Percentiles rank a stretch among this genome's conserved stretches.
Evolutionary conservation across 2,888 invertebrate species (phyloP).

Genomic region (Polyploca ridens): DNA sequence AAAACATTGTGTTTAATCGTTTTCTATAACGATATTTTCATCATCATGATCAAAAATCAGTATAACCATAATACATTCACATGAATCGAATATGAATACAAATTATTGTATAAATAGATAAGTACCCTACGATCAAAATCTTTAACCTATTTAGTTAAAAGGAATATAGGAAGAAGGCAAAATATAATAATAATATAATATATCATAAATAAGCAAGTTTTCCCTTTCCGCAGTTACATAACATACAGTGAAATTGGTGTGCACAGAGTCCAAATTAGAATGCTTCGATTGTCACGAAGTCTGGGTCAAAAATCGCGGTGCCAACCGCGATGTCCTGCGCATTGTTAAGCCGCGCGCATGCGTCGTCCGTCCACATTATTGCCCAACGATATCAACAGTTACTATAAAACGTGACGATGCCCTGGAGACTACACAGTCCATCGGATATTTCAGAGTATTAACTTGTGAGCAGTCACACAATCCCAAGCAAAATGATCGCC

Average conservation of each 20-base stretch:
- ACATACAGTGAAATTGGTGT: constrained; percentile 72
- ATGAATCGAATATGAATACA: no score
- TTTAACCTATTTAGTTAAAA: no score
- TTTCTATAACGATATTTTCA: no score
- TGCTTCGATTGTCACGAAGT: constrained; percentile 66
- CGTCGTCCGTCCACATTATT: constrained; percentile 54
- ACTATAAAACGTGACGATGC: constrained; percentile 74
- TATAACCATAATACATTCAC: no score
- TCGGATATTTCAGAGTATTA: constrained; percentile 54
- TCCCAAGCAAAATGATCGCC: constrained; percentile 80
- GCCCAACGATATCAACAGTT: constrained; percentile 66
- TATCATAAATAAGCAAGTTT: constrained; percentile 29
- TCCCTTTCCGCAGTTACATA: constrained; percentile 68
- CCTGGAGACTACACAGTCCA: constrained; percentile 74
- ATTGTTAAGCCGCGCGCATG: constrained; percentile 58
- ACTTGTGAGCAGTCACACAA: constrained; percentile 77
- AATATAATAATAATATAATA: no score
- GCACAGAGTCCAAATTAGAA: constrained; percentile 77
- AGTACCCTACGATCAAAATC: no score
- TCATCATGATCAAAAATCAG: no score
- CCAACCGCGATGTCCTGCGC: constrained; percentile 70
- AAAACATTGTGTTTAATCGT: no score
- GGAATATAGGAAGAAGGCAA: no score
- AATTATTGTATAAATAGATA: no score
- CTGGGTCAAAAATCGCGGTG: constrained; percentile 75